Conservation (phyloP, 1,140 invertebrate species). For the Leguminivora glycinivorella region DNA sequence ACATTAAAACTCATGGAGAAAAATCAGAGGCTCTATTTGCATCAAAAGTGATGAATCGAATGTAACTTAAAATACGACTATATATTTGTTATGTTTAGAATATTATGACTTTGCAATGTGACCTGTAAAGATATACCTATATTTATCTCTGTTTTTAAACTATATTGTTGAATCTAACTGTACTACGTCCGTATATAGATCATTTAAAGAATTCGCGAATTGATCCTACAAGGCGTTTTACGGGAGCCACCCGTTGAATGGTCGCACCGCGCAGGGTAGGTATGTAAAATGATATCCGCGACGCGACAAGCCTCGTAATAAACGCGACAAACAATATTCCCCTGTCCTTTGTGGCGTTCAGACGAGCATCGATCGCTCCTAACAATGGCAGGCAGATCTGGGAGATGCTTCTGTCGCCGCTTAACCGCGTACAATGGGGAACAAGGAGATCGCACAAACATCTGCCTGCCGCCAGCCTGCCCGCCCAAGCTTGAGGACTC, state of each 20-base stretch:
- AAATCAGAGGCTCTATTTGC: no score
- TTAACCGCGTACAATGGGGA: slow-evolving; percentile 16
- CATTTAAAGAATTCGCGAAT: no score
- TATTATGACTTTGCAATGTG: no score
- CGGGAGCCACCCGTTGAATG: slow-evolving; percentile 35
- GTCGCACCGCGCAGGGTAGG: not conserved
- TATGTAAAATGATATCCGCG: not conserved
- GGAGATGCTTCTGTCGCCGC: slow-evolving; percentile 35
- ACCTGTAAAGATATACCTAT: no score
- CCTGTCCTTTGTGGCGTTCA: slow-evolving; percentile 58
- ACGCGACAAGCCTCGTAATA: slow-evolving; percentile 53
- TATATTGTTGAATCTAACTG: no score
- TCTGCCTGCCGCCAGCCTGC: not conserved
- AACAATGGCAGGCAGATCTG: slow-evolving; percentile 45
- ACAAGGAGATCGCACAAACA: slow-evolving; percentile 20
- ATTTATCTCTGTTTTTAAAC: no score
- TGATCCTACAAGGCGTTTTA: not conserved
- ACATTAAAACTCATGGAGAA: no score
- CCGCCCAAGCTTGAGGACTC: not conserved
- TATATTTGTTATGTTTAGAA: no score
- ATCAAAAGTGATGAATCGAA: no score
- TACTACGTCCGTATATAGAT: no score
- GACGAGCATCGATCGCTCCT: slow-evolving; percentile 56
- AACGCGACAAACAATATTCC: slow-evolving; percentile 76
- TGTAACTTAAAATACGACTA: no score